A percentile compares a stretch with the other conserved stretches of the same genome.
Evolutionary conservation across 2,888 invertebrate genomes (phyloP).

Genomic region (Tetranychus piercei): DNA sequence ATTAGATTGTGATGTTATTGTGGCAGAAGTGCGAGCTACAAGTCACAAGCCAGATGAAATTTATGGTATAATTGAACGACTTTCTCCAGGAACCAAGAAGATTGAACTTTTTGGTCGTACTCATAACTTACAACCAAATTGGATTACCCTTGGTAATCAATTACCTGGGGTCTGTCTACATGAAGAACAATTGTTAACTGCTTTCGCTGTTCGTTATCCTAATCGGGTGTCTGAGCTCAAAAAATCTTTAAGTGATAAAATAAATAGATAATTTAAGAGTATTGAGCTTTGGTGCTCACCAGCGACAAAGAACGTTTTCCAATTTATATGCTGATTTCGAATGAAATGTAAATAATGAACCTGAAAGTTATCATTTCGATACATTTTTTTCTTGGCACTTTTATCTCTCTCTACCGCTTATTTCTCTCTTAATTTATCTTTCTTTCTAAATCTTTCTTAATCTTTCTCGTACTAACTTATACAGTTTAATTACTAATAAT

Average conservation of each 20-base stretch:
- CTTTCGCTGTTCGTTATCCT: constrained; percentile 6
- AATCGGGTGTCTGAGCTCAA: constrained; percentile 6
- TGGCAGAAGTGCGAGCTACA: constrained; percentile 90
- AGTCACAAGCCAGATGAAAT: constrained; percentile 97
- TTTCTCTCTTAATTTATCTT: not conserved
- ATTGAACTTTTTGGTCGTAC: constrained; percentile 91
- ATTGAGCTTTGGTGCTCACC: not conserved
- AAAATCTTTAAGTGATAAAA: constrained; percentile 1
- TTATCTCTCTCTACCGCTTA: not conserved
- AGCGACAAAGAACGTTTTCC: not conserved
- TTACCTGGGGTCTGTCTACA: constrained; percentile 58
- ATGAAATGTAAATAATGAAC: not conserved
- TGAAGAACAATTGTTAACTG: not conserved
- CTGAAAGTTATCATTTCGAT: not conserved
- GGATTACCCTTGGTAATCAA: constrained; percentile 88
- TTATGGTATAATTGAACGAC: constrained; percentile 86
- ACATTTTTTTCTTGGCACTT: not conserved
- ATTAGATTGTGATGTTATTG: constrained; percentile 90
- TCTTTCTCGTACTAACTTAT: not conserved
- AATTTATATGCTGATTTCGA: not conserved
- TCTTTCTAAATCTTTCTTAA: not conserved
- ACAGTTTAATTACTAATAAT: not conserved
- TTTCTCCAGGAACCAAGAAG: constrained; percentile 89
- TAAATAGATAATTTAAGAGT: not conserved
- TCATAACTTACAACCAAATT: constrained; percentile 93